phyloP scores from a whole-genome alignment of 2,888 invertebrate genomes.

The Philonicus albiceps region DNA sequence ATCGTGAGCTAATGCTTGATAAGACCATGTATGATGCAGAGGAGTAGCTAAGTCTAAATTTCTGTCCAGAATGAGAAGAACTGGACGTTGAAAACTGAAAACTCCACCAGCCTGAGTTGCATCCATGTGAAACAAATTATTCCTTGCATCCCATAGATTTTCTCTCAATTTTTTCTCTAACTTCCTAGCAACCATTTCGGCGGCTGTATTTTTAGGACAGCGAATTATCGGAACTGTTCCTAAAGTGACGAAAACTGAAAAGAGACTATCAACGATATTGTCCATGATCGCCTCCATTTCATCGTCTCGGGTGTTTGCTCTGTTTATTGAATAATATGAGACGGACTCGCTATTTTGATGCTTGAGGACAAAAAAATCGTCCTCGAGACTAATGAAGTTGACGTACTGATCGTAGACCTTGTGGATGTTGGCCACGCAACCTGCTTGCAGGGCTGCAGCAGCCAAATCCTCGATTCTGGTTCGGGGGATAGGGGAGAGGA shows the following conservation, averaged over 20 bases:
- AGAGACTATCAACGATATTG: slow-evolving; percentile 92
- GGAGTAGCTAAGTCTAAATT: slow-evolving; percentile 97
- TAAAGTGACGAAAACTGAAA: slow-evolving; percentile 96
- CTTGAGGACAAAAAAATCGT: slow-evolving; percentile 93
- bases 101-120: slow-evolving; percentile 76
- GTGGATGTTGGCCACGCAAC: slow-evolving; percentile 89
- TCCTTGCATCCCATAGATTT: slow-evolving; percentile 95
- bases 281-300: slow-evolving; percentile 97
- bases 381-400: slow-evolving; percentile 97
- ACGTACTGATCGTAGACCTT: slow-evolving; percentile 98
- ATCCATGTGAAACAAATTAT: slow-evolving; percentile 92
- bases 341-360: slow-evolving; percentile 91
- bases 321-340: slow-evolving; percentile 95
- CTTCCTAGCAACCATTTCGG: slow-evolving; percentile 97
- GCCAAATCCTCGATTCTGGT: slow-evolving; percentile 96
- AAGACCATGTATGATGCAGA: slow-evolving; percentile 99
- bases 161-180: slow-evolving; percentile 96
- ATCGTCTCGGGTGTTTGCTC: slow-evolving; percentile 90
- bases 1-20: slow-evolving; percentile 97
- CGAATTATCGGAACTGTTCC: slow-evolving; percentile 72
- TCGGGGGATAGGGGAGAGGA: slow-evolving; percentile 92
- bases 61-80: slow-evolving; percentile 90
- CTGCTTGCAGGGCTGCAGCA: slow-evolving; percentile 87
- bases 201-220: slow-evolving; percentile 92
- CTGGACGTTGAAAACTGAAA: slow-evolving; percentile 90